Base-by-base conservation (phyloP, 1,140 invertebrate species). In the Drosophila subpulchrella region DNA sequence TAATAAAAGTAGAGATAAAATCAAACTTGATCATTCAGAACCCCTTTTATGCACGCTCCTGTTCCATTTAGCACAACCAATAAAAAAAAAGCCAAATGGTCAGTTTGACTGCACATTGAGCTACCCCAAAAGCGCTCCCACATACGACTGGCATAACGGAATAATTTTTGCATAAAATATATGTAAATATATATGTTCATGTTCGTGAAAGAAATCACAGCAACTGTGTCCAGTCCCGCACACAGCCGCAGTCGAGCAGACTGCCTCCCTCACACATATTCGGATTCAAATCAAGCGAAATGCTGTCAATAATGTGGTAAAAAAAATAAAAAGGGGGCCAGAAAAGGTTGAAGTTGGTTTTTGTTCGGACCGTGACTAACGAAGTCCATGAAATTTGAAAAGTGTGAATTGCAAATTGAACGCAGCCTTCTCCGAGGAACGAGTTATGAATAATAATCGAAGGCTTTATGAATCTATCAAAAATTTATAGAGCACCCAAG, bases 101-200 rank as follows among this genome's bases (percentile, higher is more conserved):
- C 85, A 90, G 86, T 86, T 90, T 86, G 81, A 78, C 86, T 88
- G 78, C 70, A 67, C 61, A 81, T 78, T 63, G 61, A 73, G 68
- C 65, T 50, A 72, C 51, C 68, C 68, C 42, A 58, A 71, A 54
- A 67, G 32, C 47, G 63, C 76, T 83, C 84, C 85, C 85, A 90
- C 84, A 88, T 82, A 78, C 77, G 70, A 58, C 65, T 11, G 62
- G 85, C 84, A 89, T 84, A 89, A 89, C 85, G 81, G 89, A 78
- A 91, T 91, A 91, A 91, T 91, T 91, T 91, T 91, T 91, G 89
- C 89, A 91, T 91, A 91, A 91, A 91, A 91, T 89, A 91, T 91
- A 91, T 91, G 89, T 88, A 91, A 91, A 91, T 91, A 89, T 58
- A 75, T 81, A 79, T 83, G 80, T 81, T 78, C 80, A 79, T 76